A percentile compares a stretch with the other conserved stretches of the same genome.
phyloP scores from a whole-genome alignment of 2,888 invertebrate species.

The Mesorhabditis spiculigera region DNA sequence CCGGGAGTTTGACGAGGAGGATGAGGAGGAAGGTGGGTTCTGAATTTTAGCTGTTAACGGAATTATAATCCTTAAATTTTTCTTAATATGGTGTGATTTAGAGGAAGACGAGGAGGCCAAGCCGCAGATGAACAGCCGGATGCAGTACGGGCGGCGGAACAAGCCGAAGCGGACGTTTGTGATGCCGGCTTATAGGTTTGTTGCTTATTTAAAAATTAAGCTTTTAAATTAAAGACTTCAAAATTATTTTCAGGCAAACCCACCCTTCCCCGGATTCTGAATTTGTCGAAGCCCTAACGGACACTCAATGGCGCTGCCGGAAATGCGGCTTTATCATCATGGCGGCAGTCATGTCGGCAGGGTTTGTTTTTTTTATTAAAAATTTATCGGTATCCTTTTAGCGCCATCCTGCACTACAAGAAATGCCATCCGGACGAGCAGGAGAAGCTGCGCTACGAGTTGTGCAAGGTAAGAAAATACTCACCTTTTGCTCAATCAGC shows the following conservation, averaged over 20 bases:
- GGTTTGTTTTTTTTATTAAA: constrained; percentile 7
- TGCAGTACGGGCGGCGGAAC: constrained; percentile 45
- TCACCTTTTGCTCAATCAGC: background rate
- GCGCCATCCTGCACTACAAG: constrained; percentile 54
- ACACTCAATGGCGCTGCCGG: constrained; percentile 55
- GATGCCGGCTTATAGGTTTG: constrained; percentile 39
- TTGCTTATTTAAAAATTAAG: background rate
- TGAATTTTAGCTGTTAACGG: background rate
- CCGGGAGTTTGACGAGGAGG: constrained; percentile 13
- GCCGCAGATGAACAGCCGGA: constrained; percentile 46
- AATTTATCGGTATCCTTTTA: background rate
- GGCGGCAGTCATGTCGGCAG: constrained; percentile 40
- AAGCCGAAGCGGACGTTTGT: constrained; percentile 55
- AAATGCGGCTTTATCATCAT: constrained; percentile 36
- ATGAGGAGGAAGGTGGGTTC: constrained; percentile 22
- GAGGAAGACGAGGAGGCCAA: constrained; percentile 16
- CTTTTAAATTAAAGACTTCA: background rate
- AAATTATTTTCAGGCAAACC: constrained; percentile 41
- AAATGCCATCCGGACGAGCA: constrained; percentile 43
- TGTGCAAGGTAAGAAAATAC: constrained; percentile 41
- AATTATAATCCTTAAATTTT: background rate
- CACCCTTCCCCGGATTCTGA: constrained; percentile 40
- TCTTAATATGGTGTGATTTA: background rate
- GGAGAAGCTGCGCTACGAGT: constrained; percentile 51
- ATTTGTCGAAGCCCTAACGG: constrained; percentile 45